phyloP scores from a whole-genome alignment of 2,113 vertebrate species.

The Megatriorchis doriae region DNA sequence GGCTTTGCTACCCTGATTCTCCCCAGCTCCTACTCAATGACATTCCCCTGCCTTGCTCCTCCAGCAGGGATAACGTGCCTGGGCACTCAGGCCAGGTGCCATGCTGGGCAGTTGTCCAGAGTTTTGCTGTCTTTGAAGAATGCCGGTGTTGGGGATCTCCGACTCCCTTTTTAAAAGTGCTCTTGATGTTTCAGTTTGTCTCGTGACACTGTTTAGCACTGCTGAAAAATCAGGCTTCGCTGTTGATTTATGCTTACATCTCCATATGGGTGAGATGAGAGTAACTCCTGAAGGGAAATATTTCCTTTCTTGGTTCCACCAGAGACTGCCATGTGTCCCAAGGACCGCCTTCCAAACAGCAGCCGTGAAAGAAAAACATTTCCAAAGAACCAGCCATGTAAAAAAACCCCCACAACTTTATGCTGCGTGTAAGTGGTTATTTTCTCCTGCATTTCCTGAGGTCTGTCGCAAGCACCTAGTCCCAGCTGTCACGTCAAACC shows the following conservation, averaged over 20 bases:
- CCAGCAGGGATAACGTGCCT: not conserved
- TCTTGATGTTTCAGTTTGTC: not conserved
- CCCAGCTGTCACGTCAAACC: not conserved
- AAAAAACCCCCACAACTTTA: not conserved
- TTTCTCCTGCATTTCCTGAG: not conserved
- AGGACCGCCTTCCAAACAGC: not conserved
- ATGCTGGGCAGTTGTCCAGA: not conserved
- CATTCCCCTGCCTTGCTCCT: not conserved
- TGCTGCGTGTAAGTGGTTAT: not conserved
- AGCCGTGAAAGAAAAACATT: not conserved
- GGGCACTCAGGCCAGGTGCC: not conserved
- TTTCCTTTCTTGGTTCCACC: not conserved
- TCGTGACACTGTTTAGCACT: not conserved
- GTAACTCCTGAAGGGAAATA: not conserved
- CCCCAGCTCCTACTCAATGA: not conserved
- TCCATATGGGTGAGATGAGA: fast-evolving
- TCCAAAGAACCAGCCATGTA: not conserved
- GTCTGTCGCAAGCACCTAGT: not conserved
- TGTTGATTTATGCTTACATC: not conserved
- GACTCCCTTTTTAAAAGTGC: not conserved
- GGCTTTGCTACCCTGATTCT: not conserved
- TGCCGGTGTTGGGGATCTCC: not conserved
- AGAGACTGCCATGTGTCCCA: not conserved
- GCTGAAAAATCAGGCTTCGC: not conserved
- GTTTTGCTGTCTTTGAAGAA: not conserved